Evolutionary conservation across 1,140 invertebrate species (phyloP), one percentile per base, ranked within the genome.

Genomic region (Drosophila nikananu): DNA sequence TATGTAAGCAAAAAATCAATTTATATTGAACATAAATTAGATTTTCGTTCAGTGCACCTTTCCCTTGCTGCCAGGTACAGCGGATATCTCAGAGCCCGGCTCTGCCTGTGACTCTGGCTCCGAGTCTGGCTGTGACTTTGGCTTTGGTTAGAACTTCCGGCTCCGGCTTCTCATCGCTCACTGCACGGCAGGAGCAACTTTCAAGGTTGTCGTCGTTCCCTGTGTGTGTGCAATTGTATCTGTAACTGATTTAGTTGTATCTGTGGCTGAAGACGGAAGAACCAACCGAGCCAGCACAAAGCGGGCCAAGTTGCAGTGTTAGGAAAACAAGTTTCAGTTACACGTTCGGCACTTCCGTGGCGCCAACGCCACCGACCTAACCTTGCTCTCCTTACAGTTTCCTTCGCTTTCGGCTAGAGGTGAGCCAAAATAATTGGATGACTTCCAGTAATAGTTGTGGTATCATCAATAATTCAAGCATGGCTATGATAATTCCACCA

Each of bases 281-380:
- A 37, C 6, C 44, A 13, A 61, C 46, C 32, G 49, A 39, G 27
- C 12, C 57, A 27, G 74, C 39, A 65, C 52, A 66, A 66, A 66
- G 64, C 58, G 37, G 30, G 54, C 71, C 67, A 68, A 61, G 65
- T 65, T 90, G 78, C 84, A 89, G 62, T 81, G 78, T 54, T 79
- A 81, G 86, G 80, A 90, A 89, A 87, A 89, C 84, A 87, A 89
- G 74, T 90, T 89, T 90, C 77, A 81, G 84, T 76, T 84, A 81
- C 81, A 67, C 81, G 71, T 54, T 79, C 39, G 84, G 86, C 84
- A 89, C 81, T 89, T 89, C 86, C 84, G 81, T 84, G 84, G 86
- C 84, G 84, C 86, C 84, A 72, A 17, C 76, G 74, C 68, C 41
- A 30, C 61, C 41, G 46, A 44, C 35, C 63, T 52, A 83, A 80